phyloP scores from a whole-genome alignment of 2,113 vertebrate genomes.

The Rhinichthys klamathensis region DNA sequence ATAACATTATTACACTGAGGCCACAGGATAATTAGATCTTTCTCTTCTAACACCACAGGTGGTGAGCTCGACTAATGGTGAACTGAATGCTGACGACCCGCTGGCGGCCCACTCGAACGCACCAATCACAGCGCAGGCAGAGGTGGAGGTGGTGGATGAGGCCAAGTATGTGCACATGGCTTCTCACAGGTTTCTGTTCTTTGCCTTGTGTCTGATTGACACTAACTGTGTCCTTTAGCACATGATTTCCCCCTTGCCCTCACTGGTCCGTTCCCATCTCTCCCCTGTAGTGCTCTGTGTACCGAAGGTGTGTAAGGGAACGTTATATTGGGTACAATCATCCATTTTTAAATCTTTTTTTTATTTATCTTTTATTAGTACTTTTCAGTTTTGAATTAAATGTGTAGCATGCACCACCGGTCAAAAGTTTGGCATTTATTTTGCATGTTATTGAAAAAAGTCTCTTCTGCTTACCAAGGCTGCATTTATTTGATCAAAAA shows the following conservation, averaged over 20 bases:
- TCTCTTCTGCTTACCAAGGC: background rate
- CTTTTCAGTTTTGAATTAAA: background rate
- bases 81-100: constrained; percentile 93
- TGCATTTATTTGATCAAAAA: background rate
- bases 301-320: background rate
- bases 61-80: constrained; percentile 97
- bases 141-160: constrained; percentile 98
- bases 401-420: background rate
- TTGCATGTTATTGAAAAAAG: too few relatives aligned
- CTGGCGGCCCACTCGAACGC: constrained; percentile 89
- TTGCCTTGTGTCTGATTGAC: background rate
- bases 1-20: background rate
- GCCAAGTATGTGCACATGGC: constrained; percentile 88
- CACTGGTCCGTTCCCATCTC: background rate
- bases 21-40: background rate
- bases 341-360: background rate
- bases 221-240: background rate
- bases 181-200: constrained; percentile 7
- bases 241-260: background rate
- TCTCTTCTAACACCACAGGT: constrained; percentile 80
- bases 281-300: background rate
- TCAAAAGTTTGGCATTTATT: background rate
- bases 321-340: background rate
- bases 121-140: constrained; percentile 91
- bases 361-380: background rate